Percentiles rank a stretch among this genome's conserved stretches.
These are phyloP conservation scores for Alcis repandata DNA, from an alignment of 2,888 invertebrate genomes.

Conservation along the genomic window DNA sequence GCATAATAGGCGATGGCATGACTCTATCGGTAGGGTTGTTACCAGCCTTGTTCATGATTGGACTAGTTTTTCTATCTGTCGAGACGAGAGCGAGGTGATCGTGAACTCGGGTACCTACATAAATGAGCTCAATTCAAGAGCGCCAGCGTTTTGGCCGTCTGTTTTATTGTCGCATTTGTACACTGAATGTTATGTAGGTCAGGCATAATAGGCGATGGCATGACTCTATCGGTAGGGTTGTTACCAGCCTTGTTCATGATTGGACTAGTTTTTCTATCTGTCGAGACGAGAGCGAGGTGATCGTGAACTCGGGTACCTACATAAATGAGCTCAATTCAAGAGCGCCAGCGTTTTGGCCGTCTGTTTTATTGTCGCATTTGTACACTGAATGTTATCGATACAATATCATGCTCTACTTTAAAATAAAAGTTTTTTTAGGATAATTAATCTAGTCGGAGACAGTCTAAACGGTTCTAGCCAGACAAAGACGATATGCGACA, in stretches of 20 bases:
- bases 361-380: background rate
- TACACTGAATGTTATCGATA: background rate
- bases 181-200: conserved; percentile 59
- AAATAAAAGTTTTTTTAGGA: conserved; percentile 8
- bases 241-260: conserved; percentile 75
- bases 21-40: conserved; percentile 70
- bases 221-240: conserved; percentile 70
- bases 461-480: conserved; percentile 6
- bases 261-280: conserved; percentile 79
- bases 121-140: conserved; percentile 48
- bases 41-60: conserved; percentile 76
- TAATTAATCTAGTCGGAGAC: conserved; percentile 16
- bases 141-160: conserved; percentile 2
- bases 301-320: conserved; percentile 57
- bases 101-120: conserved; percentile 54
- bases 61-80: conserved; percentile 78
- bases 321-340: conserved; percentile 46
- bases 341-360: conserved; percentile 24
- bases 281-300: conserved; percentile 74
- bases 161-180: background rate
- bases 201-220: conserved; percentile 74
- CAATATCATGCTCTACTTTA: conserved; percentile 2
- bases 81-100: conserved; percentile 75
- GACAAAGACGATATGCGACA: conserved; percentile 29
- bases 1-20: conserved; percentile 73